Conservation (phyloP, 2,113 vertebrate species). For the Dascyllus trimaculatus region DNA sequence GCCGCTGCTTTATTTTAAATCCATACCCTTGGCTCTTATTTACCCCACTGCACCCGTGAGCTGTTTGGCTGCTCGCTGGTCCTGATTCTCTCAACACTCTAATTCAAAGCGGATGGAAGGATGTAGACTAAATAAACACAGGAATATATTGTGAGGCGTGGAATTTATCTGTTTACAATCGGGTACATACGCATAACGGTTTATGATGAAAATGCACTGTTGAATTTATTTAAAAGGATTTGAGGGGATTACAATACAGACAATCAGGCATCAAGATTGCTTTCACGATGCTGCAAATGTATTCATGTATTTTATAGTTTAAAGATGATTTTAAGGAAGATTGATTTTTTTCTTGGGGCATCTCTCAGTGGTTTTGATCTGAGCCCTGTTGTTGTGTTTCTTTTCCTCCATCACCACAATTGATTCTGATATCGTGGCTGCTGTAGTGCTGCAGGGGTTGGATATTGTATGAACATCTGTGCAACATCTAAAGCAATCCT, state of each 20-base stretch:
- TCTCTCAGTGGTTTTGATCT: neutral
- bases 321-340: neutral
- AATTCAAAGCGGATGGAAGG: conserved; percentile 22
- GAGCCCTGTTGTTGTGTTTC: neutral
- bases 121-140: conserved; percentile 18
- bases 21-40: conserved; percentile 28
- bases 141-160: neutral
- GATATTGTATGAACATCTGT: conserved; percentile 15
- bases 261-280: conserved; percentile 2
- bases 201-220: conserved; percentile 4
- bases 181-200: neutral
- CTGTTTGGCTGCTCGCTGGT: conserved; percentile 11
- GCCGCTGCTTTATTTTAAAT: conserved; percentile 44
- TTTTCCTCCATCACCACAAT: neutral
- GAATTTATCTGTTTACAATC: conserved; percentile 13
- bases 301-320: neutral
- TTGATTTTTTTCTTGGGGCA: neutral
- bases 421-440: neutral
- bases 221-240: neutral
- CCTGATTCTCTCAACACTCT: neutral
- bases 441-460: neutral
- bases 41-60: conserved; percentile 12
- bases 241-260: conserved; percentile 20
- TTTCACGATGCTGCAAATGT: neutral
- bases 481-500: neutral